Conservation (phyloP, 2,888 invertebrate genomes). For the Dasysyrphus albostriatus region DNA sequence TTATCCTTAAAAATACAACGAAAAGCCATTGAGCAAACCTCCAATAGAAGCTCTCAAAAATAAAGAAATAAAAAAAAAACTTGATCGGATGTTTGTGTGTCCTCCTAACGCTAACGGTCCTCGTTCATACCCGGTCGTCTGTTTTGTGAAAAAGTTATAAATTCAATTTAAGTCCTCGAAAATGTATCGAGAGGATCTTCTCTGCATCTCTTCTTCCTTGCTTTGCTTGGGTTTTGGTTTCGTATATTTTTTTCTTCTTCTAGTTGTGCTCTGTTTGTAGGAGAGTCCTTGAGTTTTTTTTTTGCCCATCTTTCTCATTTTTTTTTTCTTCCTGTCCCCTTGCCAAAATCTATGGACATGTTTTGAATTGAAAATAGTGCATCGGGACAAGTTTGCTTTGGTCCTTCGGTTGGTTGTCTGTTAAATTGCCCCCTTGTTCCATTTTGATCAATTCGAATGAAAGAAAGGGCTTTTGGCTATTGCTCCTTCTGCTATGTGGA, state of each 20-base stretch:
- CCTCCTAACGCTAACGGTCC: slow-evolving; percentile 16
- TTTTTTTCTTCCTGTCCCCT: slow-evolving; percentile 23
- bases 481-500: slow-evolving; percentile 18
- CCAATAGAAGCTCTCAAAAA: slow-evolving; percentile 4
- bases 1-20: slow-evolving; percentile 29
- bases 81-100: slow-evolving; percentile 43
- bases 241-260: slow-evolving; percentile 32
- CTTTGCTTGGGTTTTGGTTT: slow-evolving; percentile 22
- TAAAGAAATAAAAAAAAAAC: slow-evolving; percentile 20
- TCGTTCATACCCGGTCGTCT: slow-evolving; percentile 49
- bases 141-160: slow-evolving; percentile 76
- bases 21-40: slow-evolving; percentile 43
- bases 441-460: slow-evolving; percentile 70
- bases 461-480: slow-evolving; percentile 42
- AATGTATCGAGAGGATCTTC: slow-evolving; percentile 74
- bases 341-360: slow-evolving; percentile 73
- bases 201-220: slow-evolving; percentile 20
- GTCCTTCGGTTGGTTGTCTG: slow-evolving; percentile 47
- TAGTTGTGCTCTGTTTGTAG: slow-evolving; percentile 43
- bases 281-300: slow-evolving; percentile 42
- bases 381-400: slow-evolving; percentile 35
- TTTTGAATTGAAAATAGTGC: slow-evolving; percentile 75
- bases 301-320: slow-evolving; percentile 15
- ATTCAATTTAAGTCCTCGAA: slow-evolving; percentile 77
- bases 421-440: slow-evolving; percentile 69